Conservation (phyloP, 2,797 vertebrate species). For the Syngnathus acus region DNA sequence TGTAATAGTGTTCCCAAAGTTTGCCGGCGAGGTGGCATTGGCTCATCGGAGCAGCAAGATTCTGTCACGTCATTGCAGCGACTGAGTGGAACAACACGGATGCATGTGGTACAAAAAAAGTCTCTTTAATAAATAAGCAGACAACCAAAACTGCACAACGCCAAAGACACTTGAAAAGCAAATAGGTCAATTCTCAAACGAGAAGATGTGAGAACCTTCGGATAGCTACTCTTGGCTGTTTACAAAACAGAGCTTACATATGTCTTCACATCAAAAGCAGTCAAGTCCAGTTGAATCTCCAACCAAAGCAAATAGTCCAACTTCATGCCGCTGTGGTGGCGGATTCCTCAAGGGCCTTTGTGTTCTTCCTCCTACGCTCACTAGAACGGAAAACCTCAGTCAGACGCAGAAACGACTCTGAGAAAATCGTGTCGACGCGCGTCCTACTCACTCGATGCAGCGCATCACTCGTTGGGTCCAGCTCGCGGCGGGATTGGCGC, state of each 20-base stretch:
- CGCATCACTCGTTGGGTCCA: conserved; percentile 27
- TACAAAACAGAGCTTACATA: conserved; percentile 47
- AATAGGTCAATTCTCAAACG: background rate
- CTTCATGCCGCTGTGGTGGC: background rate
- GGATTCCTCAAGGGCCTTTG: background rate
- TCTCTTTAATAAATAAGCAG: background rate
- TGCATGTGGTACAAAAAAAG: background rate
- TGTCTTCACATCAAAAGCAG: background rate
- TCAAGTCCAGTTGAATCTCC: background rate
- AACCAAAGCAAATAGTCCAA: background rate
- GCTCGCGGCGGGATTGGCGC: conserved; percentile 34
- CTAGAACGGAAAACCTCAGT: background rate
- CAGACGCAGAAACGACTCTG: background rate
- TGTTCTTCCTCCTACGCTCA: conserved; percentile 1
- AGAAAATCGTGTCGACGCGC: background rate
- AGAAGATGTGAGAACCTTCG: background rate
- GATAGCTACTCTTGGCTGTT: conserved; percentile 39
- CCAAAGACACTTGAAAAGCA: background rate
- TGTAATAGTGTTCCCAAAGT: too few relatives aligned
- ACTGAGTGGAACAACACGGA: background rate
- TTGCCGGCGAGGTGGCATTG: too few relatives aligned
- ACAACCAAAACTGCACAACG: background rate
- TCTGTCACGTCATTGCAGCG: too few relatives aligned
- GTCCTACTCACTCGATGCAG: conserved; percentile 50
- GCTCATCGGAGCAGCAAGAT: background rate